Conservation (phyloP, 2,113 vertebrate species). For the Zapus hudsonius region DNA sequence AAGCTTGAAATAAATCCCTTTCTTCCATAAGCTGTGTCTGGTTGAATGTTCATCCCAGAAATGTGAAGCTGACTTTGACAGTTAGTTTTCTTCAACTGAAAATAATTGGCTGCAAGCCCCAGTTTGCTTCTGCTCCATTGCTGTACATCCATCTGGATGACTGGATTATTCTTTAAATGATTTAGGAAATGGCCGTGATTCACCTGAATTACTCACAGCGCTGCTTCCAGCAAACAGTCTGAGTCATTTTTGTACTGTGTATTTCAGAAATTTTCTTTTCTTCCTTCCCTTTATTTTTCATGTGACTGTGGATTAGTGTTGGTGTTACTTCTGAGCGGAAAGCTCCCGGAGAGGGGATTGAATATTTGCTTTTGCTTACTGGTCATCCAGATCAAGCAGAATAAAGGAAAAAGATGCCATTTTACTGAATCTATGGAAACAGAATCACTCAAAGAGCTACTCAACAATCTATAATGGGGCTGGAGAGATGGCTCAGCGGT, state of each 20-base stretch:
- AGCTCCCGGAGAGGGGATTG: neutral
- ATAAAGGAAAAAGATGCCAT: neutral
- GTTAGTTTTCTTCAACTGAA: slow-evolving; percentile 22
- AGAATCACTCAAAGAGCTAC: neutral
- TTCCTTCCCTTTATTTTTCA: neutral
- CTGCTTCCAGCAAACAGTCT: neutral
- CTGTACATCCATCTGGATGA: neutral
- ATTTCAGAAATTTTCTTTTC: slow-evolving; percentile 2
- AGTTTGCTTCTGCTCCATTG: neutral
- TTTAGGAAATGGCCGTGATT: neutral
- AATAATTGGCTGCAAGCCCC: neutral
- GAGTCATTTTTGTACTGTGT: neutral
- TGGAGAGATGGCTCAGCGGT: no score
- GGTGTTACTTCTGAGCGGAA: neutral
- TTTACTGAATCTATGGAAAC: neutral
- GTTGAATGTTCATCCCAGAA: no score
- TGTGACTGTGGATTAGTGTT: neutral
- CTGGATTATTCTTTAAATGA: slow-evolving; percentile 23
- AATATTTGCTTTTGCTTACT: neutral
- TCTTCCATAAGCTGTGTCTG: no score
- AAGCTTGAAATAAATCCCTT: no score
- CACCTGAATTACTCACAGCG: slow-evolving; percentile 25
- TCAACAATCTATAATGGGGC: neutral
- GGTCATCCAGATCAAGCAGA: neutral
- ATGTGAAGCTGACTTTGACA: no score